These are phyloP conservation scores for Phyllotis vaccarum DNA, from an alignment of 2,797 vertebrate species.

Conservation along the genomic window DNA sequence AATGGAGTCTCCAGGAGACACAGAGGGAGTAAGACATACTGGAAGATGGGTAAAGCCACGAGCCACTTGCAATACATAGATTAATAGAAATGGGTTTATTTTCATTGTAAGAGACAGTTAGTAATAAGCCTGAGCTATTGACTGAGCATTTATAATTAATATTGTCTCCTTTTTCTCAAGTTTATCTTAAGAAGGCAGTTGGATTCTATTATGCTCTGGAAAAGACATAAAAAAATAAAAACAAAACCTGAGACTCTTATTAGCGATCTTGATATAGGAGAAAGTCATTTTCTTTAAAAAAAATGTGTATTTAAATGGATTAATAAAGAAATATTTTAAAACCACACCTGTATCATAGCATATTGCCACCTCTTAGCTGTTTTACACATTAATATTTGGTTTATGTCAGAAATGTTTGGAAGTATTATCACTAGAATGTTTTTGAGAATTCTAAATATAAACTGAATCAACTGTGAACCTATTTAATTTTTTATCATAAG, in stretches of 20 bases:
- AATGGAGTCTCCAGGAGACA: no score
- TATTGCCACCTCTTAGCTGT: background rate
- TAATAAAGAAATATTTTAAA: background rate
- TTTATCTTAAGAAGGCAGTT: background rate
- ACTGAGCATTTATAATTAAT: no score
- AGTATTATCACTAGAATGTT: background rate
- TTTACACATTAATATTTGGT: background rate
- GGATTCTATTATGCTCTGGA: background rate
- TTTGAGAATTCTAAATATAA: background rate
- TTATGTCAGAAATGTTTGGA: background rate
- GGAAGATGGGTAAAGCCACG: no score
- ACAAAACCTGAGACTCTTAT: background rate
- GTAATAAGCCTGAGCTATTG: no score
- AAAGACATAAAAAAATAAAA: background rate
- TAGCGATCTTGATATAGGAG: background rate
- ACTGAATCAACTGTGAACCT: constrained; percentile 19
- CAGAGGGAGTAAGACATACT: no score
- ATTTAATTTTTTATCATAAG: background rate
- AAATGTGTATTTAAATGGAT: background rate
- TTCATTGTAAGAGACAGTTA: no score
- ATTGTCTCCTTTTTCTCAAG: no score
- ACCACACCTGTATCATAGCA: background rate
- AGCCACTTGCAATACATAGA: no score
- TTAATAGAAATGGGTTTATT: no score
- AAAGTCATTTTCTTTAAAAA: background rate